phyloP scores from a whole-genome alignment of 2,797 vertebrate genomes.

The Micromesistius poutassou region DNA sequence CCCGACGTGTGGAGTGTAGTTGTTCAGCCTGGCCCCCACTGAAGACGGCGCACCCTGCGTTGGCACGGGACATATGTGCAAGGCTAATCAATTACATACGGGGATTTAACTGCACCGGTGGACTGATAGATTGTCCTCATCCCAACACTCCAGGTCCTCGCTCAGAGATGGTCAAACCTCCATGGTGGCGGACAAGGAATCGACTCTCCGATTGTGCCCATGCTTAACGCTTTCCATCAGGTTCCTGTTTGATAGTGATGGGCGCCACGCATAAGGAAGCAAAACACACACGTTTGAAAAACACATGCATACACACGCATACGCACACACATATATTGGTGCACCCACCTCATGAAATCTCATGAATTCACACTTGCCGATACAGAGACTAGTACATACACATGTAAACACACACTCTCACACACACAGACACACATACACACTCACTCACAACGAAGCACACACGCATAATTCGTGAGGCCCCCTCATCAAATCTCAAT shows the following conservation, averaged over 20 bases:
- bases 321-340: conserved; percentile 20
- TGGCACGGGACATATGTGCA: conserved; percentile 55
- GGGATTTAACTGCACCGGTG: conserved; percentile 59
- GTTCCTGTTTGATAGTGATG: conserved; percentile 59
- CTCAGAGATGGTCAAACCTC: conserved; percentile 66
- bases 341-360: conserved; percentile 66
- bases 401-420: not conserved
- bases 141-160: conserved; percentile 57
- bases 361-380: conserved; percentile 58
- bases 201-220: conserved; percentile 63
- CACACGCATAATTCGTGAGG: no score
- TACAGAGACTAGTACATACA: conserved; percentile 34
- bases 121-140: conserved; percentile 68
- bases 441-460: no score
- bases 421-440: no score
- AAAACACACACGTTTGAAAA: conserved; percentile 47
- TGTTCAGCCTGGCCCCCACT: conserved; percentile 23
- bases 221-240: conserved; percentile 55
- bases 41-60: conserved; percentile 42
- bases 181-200: conserved; percentile 59
- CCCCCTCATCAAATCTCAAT: no score
- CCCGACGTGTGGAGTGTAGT: not conserved
- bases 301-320: not conserved
- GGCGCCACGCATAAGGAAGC: conserved; percentile 56
- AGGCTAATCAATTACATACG: conserved; percentile 68